Evolutionary conservation across 1,140 invertebrate species (phyloP).

Genomic region (Neuroterus valhalla): DNA sequence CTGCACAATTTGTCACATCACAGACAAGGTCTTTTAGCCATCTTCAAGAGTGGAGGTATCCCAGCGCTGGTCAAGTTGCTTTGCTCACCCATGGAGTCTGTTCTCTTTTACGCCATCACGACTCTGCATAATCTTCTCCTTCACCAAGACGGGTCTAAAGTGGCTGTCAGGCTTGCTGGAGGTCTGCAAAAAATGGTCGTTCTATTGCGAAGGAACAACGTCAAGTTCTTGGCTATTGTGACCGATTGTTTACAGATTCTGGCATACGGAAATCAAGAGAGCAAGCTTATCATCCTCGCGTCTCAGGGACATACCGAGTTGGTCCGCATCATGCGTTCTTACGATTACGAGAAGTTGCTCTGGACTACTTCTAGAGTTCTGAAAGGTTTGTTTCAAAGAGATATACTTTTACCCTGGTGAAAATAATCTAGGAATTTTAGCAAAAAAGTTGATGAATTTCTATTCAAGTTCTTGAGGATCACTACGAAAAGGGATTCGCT

Average conservation of each 20-base stretch:
- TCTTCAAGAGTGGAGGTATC: conserved; percentile 99
- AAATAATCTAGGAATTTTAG: too few relatives aligned
- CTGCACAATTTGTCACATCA: conserved; percentile 98
- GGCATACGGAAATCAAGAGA: conserved; percentile 98
- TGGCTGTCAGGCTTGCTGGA: conserved; percentile 96
- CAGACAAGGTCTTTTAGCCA: conserved; percentile 95
- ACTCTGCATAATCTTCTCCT: conserved; percentile 98
- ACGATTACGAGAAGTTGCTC: conserved; percentile 98
- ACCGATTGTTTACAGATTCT: conserved; percentile 99
- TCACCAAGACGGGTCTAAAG: conserved; percentile 98
- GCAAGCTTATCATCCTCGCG: conserved; percentile 98
- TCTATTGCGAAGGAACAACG: conserved; percentile 95
- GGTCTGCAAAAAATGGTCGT: conserved; percentile 99
- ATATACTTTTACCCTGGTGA: conserved; percentile 81
- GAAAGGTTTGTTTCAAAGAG: conserved; percentile 98
- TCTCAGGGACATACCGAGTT: conserved; percentile 97
- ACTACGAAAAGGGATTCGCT: too few relatives aligned
- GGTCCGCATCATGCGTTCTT: conserved; percentile 97
- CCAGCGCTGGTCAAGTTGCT: conserved; percentile 96
- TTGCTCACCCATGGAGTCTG: conserved; percentile 96
- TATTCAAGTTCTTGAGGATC: too few relatives aligned
- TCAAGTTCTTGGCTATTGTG: conserved; percentile 98
- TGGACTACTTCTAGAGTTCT: conserved; percentile 98
- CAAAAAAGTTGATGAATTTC: too few relatives aligned
- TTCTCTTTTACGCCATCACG: conserved; percentile 98